A percentile compares a stretch with the other conserved stretches of the same genome.
These are phyloP conservation scores for Pseudeuparius sepicola DNA, from an alignment of 2,888 invertebrate genomes.

Conservation along the genomic window DNA sequence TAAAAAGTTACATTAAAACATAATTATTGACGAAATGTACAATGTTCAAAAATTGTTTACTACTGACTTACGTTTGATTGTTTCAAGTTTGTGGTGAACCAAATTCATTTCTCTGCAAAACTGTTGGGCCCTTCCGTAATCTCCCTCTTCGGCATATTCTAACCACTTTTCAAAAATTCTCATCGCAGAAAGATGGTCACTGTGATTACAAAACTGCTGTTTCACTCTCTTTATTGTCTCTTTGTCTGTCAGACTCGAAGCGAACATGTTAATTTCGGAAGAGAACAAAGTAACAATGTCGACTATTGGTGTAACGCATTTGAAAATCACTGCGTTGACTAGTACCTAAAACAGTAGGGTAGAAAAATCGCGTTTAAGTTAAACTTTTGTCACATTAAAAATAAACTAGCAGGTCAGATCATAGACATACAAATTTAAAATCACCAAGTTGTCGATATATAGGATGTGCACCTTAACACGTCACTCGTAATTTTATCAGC, in stretches of 20 bases:
- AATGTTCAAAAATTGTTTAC: conserved; percentile 8
- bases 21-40: too few relatives aligned
- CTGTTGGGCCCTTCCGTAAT: conserved; percentile 27
- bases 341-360: conserved; percentile 34
- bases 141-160: conserved; percentile 29
- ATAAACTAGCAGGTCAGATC: too few relatives aligned
- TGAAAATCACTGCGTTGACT: conserved; percentile 47
- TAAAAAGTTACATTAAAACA: conserved; percentile 32
- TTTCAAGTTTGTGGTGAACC: conserved; percentile 42
- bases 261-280: conserved; percentile 45
- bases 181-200: conserved; percentile 54
- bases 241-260: conserved; percentile 41
- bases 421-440: too few relatives aligned
- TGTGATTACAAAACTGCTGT: conserved; percentile 41
- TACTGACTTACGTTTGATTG: conserved; percentile 45
- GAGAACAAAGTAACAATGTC: conserved; percentile 42
- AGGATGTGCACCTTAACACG: too few relatives aligned
- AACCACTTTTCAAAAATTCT: conserved; percentile 47
- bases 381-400: too few relatives aligned
- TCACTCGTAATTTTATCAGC: too few relatives aligned
- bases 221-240: conserved; percentile 45
- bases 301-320: conserved; percentile 44
- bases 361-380: too few relatives aligned
- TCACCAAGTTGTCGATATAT: too few relatives aligned
- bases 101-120: conserved; percentile 42